phyloP scores from a whole-genome alignment of 2,888 invertebrate species.

The Tachina grossa region DNA sequence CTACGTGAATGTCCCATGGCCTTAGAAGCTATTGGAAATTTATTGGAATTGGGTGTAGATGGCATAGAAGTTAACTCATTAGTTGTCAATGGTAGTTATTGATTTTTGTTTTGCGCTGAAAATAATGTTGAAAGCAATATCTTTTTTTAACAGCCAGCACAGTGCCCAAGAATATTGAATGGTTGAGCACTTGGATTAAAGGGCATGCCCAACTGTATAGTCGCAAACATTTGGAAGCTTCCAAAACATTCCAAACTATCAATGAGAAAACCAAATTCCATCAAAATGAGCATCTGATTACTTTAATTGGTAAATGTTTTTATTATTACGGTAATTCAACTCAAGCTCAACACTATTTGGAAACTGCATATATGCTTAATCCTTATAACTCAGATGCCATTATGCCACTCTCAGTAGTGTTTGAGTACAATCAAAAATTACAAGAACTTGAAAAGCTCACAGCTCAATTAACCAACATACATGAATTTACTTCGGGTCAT shows the following conservation, averaged over 20 bases:
- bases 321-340: slow-evolving; percentile 88
- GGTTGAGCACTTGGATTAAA: slow-evolving; percentile 86
- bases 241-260: slow-evolving; percentile 86
- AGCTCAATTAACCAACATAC: slow-evolving; percentile 79
- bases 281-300: slow-evolving; percentile 87
- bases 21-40: slow-evolving; percentile 88
- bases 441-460: slow-evolving; percentile 87
- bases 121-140: background rate
- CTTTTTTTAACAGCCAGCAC: slow-evolving; percentile 75
- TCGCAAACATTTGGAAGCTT: slow-evolving; percentile 87
- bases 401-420: slow-evolving; percentile 86
- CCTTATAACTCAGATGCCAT: slow-evolving; percentile 85
- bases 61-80: slow-evolving; percentile 90
- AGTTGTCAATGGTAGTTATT: slow-evolving; percentile 85
- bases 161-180: slow-evolving; percentile 81
- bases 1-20: slow-evolving; percentile 89
- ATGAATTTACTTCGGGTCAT: slow-evolving; percentile 86
- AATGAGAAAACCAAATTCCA: slow-evolving; percentile 87
- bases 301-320: slow-evolving; percentile 88
- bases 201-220: slow-evolving; percentile 86
- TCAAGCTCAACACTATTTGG: slow-evolving; percentile 84
- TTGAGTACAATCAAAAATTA: slow-evolving; percentile 85
- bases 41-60: slow-evolving; percentile 88
- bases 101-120: background rate
- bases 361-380: slow-evolving; percentile 83